Evolutionary conservation across 2,113 vertebrate genomes (phyloP), one percentile per base, ranked within the genome.

Genomic region (Galemys pyrenaicus): DNA sequence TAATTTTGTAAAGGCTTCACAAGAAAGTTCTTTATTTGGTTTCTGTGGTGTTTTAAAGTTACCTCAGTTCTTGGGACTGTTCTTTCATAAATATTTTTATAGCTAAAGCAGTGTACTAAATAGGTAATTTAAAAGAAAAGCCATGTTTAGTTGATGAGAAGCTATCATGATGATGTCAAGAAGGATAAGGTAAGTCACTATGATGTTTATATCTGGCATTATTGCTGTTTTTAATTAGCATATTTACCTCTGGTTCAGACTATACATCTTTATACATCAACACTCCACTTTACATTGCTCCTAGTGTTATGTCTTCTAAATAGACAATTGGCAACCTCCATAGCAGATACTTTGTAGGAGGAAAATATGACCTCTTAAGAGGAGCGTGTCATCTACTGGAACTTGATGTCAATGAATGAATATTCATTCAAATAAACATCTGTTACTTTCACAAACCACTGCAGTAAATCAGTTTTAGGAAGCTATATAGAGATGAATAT

Each of bases 391-490:
- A 94, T 94, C 94, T 97, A 94, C 80, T 73, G 92, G 91, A 81
- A 96, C 80, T 92, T 92, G 35, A 97, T 92, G 84, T 95, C 83
- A 97, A 96, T 2, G 16, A 97, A 97, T 93, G 74, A 97, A 96
- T 98, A 97, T 96, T 96, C 87, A 98, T 96, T 97, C 74, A 95
- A 97, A 97, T 89, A 97, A 98, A 95, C 95, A 98, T 95, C 95
- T 98, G 94, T 95, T 97, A 90, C 84, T 94, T 87, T n/a, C 78
- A 96, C 70, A 93, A 16, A 1, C 89, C 88, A 71, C 41, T 82
- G 70, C 17, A 93, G 73, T 96, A 97, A 97, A 97, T 96, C 83
- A 95, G 91, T 85, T 91, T 87, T 95, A 97, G 97, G 89, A 97
- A 64, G 84, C 87, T 90, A 77, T 67, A 97, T 91, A 92, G 85